Evolutionary conservation across 2,888 invertebrate genomes (phyloP), one percentile per base, ranked within the genome.

Genomic region (Crossocerus cetratus): DNA sequence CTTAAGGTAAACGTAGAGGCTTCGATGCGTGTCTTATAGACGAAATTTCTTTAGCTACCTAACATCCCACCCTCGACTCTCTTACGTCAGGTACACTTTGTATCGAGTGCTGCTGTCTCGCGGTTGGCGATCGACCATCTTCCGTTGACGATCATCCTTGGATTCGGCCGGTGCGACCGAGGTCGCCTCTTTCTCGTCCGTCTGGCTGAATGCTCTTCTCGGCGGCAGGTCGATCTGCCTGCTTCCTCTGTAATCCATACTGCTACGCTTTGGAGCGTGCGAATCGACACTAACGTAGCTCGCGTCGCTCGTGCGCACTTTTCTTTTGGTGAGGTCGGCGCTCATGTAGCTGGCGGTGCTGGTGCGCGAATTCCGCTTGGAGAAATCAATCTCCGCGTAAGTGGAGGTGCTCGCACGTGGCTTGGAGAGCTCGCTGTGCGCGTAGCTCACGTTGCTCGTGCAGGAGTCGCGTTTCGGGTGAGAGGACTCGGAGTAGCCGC

Each of bases 21-120:
- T 32, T 32, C 32, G 32, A 32, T 32, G 32, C 32, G 32, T 32
- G 32, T 32, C 32, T 32, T 32, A 32, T 1, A 32, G 32, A 32
- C 32, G 32, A 32, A 32, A 32, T 32, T 32, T 32, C 32, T 32
- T 32, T 32, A 11, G 32, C 32, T 32, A 32, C 32, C 32, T 32
- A 32, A 32, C 8, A 32, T 49, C 3, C 13, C 49, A 49, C 14
- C 13, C 49, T 49, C n/a, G 5, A 1, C 18, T 68, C 43, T n/a
- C 53, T 74, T 77, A 81, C 63, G 80, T 81, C 60, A 81, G 65
- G 32, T 81, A 81, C 65, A 87, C 86, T 60, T 87, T 86, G 70
- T 87, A 88, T 65, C 87, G n/a, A n/a, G n/a, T 83, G 1, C 86
- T 86, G 58, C 87, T 86, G 71, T 87, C 85, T n/a, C 85, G 75